phyloP scores from a whole-genome alignment of 2,113 vertebrate genomes.

The Sebastes fasciatus region DNA sequence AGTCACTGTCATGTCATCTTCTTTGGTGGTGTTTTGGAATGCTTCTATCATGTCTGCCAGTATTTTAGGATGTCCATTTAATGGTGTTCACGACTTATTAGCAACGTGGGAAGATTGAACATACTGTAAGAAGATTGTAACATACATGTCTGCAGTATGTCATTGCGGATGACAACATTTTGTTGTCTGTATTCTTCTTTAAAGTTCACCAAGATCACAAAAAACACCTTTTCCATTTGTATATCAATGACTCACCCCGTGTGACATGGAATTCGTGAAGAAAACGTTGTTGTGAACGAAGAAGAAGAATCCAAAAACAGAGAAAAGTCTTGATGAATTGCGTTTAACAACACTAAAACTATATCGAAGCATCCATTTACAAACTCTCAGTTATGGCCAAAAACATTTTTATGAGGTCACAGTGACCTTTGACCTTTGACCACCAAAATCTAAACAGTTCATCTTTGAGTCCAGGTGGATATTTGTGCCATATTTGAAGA shows the following conservation, averaged over 20 bases:
- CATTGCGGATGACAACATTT: not conserved
- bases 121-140: no score
- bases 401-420: no score
- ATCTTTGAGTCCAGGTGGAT: no score
- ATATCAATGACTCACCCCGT: not conserved
- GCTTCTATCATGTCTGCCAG: not conserved
- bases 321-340: not conserved
- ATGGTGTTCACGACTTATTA: not conserved
- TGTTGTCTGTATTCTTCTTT: not conserved
- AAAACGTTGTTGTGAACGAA: not conserved
- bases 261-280: not conserved
- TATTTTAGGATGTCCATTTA: not conserved
- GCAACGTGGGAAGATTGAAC: not conserved
- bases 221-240: not conserved
- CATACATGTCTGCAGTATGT: not conserved
- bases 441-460: no score
- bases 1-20: no score
- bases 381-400: not conserved
- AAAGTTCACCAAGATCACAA: not conserved
- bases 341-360: not conserved
- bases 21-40: not conserved
- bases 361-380: not conserved
- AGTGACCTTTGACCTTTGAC: no score
- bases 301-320: not conserved
- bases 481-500: no score